phyloP scores from a whole-genome alignment of 2,113 vertebrate species.

The Peromyscus polionotus region DNA sequence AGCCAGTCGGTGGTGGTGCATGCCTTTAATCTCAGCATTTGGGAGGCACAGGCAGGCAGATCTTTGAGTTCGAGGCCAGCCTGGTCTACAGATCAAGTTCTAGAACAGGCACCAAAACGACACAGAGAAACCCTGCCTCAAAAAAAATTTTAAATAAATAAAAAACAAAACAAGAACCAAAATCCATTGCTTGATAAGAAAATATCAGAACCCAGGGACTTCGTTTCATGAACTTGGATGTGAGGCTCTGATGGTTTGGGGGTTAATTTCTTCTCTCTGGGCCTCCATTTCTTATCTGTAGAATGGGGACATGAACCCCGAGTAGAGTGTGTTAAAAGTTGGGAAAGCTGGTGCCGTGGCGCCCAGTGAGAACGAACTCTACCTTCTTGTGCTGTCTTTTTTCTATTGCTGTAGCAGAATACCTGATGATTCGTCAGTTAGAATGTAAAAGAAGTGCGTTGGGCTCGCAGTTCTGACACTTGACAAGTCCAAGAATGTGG shows the following conservation, averaged over 20 bases:
- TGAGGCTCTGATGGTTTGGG: background rate
- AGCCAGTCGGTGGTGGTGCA: no score
- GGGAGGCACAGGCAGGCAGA: no score
- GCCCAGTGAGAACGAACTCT: background rate
- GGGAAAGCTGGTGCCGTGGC: background rate
- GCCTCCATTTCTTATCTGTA: background rate
- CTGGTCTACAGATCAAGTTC: no score
- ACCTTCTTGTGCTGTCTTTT: background rate
- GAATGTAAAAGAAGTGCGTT: background rate
- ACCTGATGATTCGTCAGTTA: background rate
- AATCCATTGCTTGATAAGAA: background rate
- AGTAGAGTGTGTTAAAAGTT: background rate
- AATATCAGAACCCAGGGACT: background rate
- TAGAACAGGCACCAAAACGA: no score
- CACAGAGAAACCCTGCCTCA: no score
- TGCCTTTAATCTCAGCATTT: no score
- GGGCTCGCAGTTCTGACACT: background rate
- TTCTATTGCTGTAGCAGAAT: background rate
- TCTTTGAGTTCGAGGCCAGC: no score
- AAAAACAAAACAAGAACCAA: background rate
- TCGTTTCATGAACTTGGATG: conserved; percentile 13
- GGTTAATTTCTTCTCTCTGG: background rate
- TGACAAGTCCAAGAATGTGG: background rate
- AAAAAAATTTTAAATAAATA: no score
- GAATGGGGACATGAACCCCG: background rate